Conservation (phyloP, 2,888 invertebrate genomes). For the Macrosoma leucophasiata region DNA sequence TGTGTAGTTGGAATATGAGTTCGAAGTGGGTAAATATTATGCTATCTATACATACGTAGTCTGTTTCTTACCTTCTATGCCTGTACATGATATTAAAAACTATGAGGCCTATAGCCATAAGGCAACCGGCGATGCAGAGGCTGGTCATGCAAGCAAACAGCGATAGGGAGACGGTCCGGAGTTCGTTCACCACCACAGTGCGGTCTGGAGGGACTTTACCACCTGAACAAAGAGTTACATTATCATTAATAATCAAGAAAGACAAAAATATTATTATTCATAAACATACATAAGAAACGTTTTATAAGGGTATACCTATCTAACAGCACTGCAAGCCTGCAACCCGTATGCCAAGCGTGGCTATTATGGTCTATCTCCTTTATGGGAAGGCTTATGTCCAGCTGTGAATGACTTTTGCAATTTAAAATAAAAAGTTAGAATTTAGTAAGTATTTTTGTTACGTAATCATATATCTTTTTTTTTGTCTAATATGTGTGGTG, state of each 20-base stretch:
- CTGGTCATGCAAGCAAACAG: slow-evolving; percentile 96
- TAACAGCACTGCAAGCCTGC: too few relatives aligned
- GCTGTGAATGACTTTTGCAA: too few relatives aligned
- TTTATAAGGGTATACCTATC: too few relatives aligned
- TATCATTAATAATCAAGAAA: not conserved
- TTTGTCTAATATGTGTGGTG: too few relatives aligned
- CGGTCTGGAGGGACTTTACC: slow-evolving; percentile 96
- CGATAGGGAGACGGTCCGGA: slow-evolving; percentile 91
- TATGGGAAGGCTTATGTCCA: too few relatives aligned
- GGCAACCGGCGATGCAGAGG: slow-evolving; percentile 91
- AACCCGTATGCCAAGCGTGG: too few relatives aligned
- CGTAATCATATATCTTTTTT: too few relatives aligned
- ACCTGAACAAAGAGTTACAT: slow-evolving; percentile 57
- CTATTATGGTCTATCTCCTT: too few relatives aligned
- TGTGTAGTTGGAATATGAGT: too few relatives aligned
- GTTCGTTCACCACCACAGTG: slow-evolving; percentile 89
- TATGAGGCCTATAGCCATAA: slow-evolving; percentile 89
- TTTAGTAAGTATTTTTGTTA: too few relatives aligned
- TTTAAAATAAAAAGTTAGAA: too few relatives aligned
- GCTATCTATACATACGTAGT: slow-evolving; percentile 7
- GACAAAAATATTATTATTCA: not conserved
- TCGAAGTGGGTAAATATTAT: not conserved
- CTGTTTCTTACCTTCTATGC: slow-evolving; percentile 85
- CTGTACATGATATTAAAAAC: slow-evolving; percentile 95
- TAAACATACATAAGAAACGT: not conserved